Percentiles rank a stretch among this genome's conserved stretches.
phyloP scores from a whole-genome alignment of 2,113 vertebrate genomes.

The Periophthalmus modestus region DNA sequence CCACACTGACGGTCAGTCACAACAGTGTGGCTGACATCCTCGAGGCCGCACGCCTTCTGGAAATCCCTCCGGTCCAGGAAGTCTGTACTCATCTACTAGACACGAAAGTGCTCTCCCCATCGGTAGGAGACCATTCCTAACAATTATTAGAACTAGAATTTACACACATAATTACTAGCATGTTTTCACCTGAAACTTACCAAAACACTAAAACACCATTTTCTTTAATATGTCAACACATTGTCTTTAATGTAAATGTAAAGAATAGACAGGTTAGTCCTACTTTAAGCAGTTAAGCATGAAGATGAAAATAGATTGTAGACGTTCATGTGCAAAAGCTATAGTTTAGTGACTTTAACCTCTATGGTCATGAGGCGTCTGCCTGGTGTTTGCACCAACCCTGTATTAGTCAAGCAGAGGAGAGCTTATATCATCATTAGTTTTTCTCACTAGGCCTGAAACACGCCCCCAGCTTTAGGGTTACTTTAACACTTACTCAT shows the following conservation, averaged over 20 bases:
- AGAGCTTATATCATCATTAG: constrained; percentile 60
- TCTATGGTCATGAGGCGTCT: neutral
- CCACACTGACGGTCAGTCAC: constrained; percentile 94
- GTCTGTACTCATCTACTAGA: constrained; percentile 97
- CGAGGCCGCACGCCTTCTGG: constrained; percentile 90
- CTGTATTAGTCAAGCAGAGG: constrained; percentile 44
- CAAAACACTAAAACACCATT: neutral
- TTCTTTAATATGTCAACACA: neutral
- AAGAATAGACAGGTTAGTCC: neutral
- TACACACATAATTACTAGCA: neutral
- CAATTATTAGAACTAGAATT: neutral
- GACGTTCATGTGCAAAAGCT: neutral
- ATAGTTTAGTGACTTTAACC: constrained; percentile 10
- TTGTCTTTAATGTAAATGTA: neutral
- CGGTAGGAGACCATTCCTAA: constrained; percentile 62
- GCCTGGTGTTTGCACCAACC: constrained; percentile 20
- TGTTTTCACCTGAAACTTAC: neutral
- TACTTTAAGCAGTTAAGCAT: neutral
- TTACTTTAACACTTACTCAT: constrained; percentile 66
- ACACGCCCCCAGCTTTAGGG: constrained; percentile 54
- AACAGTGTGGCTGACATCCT: constrained; percentile 92
- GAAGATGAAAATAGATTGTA: neutral
- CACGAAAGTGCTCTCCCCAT: constrained; percentile 91
- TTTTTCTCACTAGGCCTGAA: constrained; percentile 49
- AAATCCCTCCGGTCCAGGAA: constrained; percentile 91